Evolutionary conservation across 2,113 vertebrate species (phyloP).

Genomic region (Varanus salvator): DNA sequence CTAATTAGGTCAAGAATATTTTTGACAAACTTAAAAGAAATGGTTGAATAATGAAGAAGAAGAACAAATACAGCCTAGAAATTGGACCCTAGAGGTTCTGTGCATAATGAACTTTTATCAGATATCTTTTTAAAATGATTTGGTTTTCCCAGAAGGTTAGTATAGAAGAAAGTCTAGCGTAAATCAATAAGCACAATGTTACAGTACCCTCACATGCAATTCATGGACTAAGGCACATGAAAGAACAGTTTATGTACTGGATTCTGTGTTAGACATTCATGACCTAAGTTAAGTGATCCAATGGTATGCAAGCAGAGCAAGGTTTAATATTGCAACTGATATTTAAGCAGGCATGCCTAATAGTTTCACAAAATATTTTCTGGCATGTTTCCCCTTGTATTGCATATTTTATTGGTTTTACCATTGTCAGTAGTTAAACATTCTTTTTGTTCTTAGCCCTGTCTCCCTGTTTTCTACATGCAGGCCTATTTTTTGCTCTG

Average conservation of each 20-base stretch:
- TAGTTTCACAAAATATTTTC: too few species aligned
- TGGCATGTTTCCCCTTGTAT: too few species aligned
- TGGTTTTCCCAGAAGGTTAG: constrained; percentile 26
- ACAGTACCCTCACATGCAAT: neutral
- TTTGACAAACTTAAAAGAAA: constrained; percentile 36
- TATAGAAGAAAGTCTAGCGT: constrained; percentile 4
- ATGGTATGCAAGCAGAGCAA: neutral
- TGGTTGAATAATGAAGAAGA: constrained; percentile 38
- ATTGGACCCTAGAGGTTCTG: neutral
- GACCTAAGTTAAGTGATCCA: neutral
- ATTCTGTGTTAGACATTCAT: neutral
- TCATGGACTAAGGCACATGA: neutral
- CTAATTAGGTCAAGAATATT: constrained; percentile 42
- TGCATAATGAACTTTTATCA: constrained; percentile 5
- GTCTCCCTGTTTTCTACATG: too few species aligned
- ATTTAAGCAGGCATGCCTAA: neutral
- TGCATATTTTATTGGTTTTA: too few species aligned
- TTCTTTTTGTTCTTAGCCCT: too few species aligned
- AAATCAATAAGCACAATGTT: neutral
- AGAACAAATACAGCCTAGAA: constrained; percentile 26
- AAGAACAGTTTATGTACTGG: neutral
- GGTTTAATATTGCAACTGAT: neutral
- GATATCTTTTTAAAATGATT: constrained; percentile 35
- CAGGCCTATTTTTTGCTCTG: too few species aligned
- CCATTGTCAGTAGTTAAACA: too few species aligned